phyloP scores from a whole-genome alignment of 2,888 invertebrate species.

The Calliopum simillimum region DNA sequence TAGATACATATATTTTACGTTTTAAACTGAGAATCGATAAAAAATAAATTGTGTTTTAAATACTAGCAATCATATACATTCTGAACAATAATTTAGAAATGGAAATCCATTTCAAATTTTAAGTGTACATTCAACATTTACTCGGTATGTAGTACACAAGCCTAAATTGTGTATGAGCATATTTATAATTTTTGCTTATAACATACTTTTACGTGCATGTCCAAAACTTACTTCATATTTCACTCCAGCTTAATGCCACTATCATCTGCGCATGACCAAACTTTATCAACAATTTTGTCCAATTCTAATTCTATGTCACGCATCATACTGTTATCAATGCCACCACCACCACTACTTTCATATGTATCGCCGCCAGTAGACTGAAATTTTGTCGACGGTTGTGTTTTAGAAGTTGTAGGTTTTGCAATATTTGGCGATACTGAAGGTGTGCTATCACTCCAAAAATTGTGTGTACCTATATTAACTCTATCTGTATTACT shows the following conservation, averaged over 20 bases:
- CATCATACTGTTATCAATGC: conserved; percentile 77
- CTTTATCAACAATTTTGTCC: conserved; percentile 69
- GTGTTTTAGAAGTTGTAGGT: conserved; percentile 39
- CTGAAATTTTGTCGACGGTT: conserved; percentile 46
- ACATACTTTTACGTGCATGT: conserved; percentile 32
- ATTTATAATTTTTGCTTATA: background rate
- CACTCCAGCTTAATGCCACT: conserved; percentile 61
- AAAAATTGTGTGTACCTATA: conserved; percentile 51
- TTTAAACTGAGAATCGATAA: conserved; percentile 16
- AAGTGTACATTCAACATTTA: conserved; percentile 3
- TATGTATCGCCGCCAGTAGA: conserved; percentile 64
- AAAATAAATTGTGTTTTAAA: conserved; percentile 9
- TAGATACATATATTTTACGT: background rate
- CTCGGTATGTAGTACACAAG: background rate
- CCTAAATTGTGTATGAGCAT: conserved; percentile 9
- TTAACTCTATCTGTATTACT: conserved; percentile 45
- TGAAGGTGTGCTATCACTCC: conserved; percentile 48
- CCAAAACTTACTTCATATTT: conserved; percentile 30
- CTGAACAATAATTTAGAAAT: conserved; percentile 11
- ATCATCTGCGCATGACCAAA: conserved; percentile 68
- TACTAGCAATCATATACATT: conserved; percentile 16
- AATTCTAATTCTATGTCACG: conserved; percentile 75
- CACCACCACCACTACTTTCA: conserved; percentile 67
- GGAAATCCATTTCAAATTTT: background rate
- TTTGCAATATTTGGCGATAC: conserved; percentile 34